Conservation (phyloP, 2,888 invertebrate genomes). For the Fragum sueziense region DNA sequence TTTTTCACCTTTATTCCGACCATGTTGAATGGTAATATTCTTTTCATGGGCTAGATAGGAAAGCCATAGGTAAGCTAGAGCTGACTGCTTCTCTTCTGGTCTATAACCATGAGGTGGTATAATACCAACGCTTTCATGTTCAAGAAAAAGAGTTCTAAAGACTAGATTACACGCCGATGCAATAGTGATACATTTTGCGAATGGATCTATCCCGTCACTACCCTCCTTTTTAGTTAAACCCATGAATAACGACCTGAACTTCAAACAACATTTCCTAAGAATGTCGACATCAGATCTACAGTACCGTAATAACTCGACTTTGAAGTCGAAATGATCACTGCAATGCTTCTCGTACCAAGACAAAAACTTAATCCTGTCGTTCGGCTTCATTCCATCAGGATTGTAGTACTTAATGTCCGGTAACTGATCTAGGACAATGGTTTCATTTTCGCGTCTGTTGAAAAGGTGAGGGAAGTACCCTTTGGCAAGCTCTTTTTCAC, state of each 20-base stretch:
- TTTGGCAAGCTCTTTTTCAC: slow-evolving; percentile 3
- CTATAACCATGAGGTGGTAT: no score
- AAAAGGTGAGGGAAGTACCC: slow-evolving; percentile 26
- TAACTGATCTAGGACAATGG: neutral
- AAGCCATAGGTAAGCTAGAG: slow-evolving; percentile 15
- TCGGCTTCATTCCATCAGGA: slow-evolving; percentile 30
- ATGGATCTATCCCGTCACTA: no score
- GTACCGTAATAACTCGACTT: slow-evolving; percentile 32
- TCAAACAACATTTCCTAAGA: no score
- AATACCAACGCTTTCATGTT: slow-evolving; percentile 37
- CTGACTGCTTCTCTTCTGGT: no score
- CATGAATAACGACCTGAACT: no score
- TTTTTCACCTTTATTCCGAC: slow-evolving; percentile 11
- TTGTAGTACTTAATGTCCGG: slow-evolving; percentile 22
- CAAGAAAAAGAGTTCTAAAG: slow-evolving; percentile 34
- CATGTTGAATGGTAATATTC: slow-evolving; percentile 21
- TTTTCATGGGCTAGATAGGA: neutral
- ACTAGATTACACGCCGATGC: no score
- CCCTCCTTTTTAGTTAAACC: no score
- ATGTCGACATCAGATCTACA: slow-evolving; percentile 1
- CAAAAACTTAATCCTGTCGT: slow-evolving; percentile 2
- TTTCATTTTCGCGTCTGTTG: slow-evolving; percentile 22
- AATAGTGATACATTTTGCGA: no score
- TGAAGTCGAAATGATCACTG: slow-evolving; percentile 22
- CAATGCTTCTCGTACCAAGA: slow-evolving; percentile 26